Percentiles rank a stretch among this genome's conserved stretches.
Conservation (phyloP, 2,113 vertebrate genomes). For the Sinocyclocheilus maitianheensis region DNA sequence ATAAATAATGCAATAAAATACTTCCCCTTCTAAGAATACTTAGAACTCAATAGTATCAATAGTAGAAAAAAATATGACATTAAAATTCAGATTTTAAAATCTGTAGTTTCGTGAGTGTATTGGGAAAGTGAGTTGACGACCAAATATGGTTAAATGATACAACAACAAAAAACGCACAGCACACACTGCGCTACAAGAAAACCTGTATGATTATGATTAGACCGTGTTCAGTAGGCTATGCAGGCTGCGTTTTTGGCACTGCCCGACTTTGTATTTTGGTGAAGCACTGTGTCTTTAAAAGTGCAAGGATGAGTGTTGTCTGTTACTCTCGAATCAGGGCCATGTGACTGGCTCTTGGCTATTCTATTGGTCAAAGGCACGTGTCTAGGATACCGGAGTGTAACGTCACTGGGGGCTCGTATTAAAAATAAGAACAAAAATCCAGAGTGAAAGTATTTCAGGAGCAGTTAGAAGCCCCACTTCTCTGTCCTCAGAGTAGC, state of each 20-base stretch:
- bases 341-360: conserved; percentile 79
- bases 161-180: neutral
- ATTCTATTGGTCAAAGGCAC: conserved; percentile 91
- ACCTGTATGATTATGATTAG: neutral
- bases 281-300: conserved; percentile 78
- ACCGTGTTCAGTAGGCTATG: conserved; percentile 22
- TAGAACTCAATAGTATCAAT: neutral
- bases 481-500: conserved; percentile 80
- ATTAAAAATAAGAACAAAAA: conserved; percentile 98
- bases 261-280: conserved; percentile 42
- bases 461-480: conserved; percentile 84
- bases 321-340: conserved; percentile 76
- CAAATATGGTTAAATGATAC: neutral
- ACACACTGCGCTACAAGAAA: neutral
- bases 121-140: neutral
- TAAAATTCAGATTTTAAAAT: neutral
- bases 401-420: conserved; percentile 94
- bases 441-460: conserved; percentile 94
- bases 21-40: neutral
- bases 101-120: neutral
- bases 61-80: neutral
- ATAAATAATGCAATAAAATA: neutral
- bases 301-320: conserved; percentile 78
- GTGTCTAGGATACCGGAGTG: conserved; percentile 91
- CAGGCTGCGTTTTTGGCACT: conserved; percentile 42